These are phyloP conservation scores for Pygmarrhopalites habei DNA, from an alignment of 1,140 invertebrate species.

Conservation along the genomic window DNA sequence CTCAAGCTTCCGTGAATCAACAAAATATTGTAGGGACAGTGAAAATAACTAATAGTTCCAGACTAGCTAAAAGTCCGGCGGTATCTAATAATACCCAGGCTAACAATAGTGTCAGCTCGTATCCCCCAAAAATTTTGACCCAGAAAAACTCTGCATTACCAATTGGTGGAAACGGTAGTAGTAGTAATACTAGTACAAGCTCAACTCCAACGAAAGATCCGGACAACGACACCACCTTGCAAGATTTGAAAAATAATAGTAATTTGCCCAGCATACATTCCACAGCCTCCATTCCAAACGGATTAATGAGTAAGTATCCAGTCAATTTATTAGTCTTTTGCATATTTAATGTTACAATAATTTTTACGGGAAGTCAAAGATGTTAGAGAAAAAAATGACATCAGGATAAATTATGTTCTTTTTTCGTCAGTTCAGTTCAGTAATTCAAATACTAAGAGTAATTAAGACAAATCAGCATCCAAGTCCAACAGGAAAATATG, in stretches of 20 bases:
- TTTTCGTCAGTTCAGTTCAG: no score
- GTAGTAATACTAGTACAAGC: background rate
- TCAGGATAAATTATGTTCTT: no score
- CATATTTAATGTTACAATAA: no score
- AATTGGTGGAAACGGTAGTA: background rate
- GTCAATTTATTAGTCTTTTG: no score
- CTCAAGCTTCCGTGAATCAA: background rate
- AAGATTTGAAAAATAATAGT: background rate
- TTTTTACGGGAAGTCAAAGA: no score
- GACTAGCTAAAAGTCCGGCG: conserved; percentile 7
- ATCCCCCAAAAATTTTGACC: conserved; percentile 2
- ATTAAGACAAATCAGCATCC: no score
- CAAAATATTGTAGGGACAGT: background rate
- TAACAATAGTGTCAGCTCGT: background rate
- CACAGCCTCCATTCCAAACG: conserved; percentile 3
- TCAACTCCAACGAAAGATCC: background rate
- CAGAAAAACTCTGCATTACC: background rate
- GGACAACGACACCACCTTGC: background rate
- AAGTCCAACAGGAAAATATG: no score
- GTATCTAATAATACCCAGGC: no score
- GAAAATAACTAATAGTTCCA: conserved; percentile 3
- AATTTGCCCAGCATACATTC: conserved; percentile 14
- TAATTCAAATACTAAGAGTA: no score
- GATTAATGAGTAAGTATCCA: conserved; percentile 30
- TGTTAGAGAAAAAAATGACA: no score